Evolutionary conservation across 2,113 vertebrate species (phyloP).

Genomic region (Prochilodus magdalenae): DNA sequence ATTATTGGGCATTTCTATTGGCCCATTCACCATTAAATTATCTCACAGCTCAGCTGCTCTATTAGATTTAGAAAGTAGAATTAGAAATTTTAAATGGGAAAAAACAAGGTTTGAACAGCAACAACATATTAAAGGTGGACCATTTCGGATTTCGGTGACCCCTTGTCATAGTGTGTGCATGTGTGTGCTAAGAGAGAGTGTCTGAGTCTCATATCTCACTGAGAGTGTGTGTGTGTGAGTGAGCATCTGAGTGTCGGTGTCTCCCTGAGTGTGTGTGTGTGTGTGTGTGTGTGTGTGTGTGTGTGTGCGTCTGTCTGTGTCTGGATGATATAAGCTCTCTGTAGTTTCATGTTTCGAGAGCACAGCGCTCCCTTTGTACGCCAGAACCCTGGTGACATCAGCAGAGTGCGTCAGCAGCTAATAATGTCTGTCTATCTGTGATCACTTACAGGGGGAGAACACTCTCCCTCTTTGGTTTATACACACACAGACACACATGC

Average conservation of each 20-base stretch:
- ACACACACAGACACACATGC: constrained; percentile 55
- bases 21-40: no score
- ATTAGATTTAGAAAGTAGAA: no score
- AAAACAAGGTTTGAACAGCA: no score
- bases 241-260: neutral
- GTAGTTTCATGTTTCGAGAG: constrained; percentile 65
- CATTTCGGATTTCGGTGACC: no score
- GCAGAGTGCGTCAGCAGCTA: constrained; percentile 79
- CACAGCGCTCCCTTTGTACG: constrained; percentile 80
- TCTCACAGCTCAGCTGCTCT: no score
- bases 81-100: no score
- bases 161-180: neutral
- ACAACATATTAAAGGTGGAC: no score
- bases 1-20: no score
- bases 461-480: constrained; percentile 1
- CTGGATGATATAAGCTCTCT: constrained; percentile 57
- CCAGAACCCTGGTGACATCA: constrained; percentile 72
- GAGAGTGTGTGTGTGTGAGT: neutral
- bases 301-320: constrained; percentile 1
- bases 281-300: constrained; percentile 20
- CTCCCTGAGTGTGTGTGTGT: neutral
- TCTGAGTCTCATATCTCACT: no score
- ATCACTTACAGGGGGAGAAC: constrained; percentile 59
- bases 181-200: no score
- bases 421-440: constrained; percentile 64